Percentiles rank a stretch among this genome's conserved stretches.
Conservation (phyloP, 2,797 vertebrate genomes). For the Oceanodroma leucorhoa region DNA sequence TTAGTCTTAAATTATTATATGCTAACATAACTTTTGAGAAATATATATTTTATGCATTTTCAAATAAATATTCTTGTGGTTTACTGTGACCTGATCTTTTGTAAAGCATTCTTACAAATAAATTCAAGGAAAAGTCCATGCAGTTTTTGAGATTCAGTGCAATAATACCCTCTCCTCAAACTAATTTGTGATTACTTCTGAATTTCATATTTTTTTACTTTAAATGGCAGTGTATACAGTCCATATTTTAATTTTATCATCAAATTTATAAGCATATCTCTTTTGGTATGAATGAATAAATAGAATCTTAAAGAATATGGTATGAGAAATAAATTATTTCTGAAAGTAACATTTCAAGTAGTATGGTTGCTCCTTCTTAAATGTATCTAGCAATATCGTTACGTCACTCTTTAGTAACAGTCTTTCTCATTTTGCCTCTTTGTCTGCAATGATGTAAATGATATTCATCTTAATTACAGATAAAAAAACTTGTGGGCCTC, state of each 20-base stretch:
- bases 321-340: not conserved
- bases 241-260: not conserved
- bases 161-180: not conserved
- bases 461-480: constrained; percentile 80
- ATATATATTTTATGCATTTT: not conserved
- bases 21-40: not conserved
- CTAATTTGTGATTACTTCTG: not conserved
- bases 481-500: constrained; percentile 98
- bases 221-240: not conserved
- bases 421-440: not conserved
- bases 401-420: not conserved
- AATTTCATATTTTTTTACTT: not conserved
- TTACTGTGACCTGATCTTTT: not conserved
- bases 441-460: not conserved
- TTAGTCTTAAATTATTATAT: not conserved
- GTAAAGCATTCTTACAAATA: not conserved
- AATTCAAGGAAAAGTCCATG: not conserved
- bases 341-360: not conserved
- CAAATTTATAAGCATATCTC: not conserved
- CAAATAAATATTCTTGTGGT: not conserved
- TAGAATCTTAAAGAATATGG: not conserved
- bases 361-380: not conserved
- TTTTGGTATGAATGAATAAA: not conserved
- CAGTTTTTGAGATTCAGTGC: not conserved
- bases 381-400: not conserved